Conservation (phyloP, 2,113 vertebrate genomes). For the Oryzias javanicus region DNA sequence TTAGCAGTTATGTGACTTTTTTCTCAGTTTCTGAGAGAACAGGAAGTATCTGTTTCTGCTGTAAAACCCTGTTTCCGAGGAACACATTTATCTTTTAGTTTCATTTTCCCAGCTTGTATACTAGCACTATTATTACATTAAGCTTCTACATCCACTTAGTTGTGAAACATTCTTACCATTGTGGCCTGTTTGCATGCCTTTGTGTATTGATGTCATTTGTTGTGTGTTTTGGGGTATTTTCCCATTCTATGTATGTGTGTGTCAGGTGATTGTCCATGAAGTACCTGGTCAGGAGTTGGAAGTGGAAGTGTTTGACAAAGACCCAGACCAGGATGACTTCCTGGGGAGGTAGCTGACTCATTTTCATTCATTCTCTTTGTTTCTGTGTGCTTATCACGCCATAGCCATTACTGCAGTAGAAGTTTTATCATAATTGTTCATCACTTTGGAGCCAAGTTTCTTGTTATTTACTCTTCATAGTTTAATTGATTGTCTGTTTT, state of each 20-base stretch:
- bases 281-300: constrained; percentile 95
- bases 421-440: constrained; percentile 2
- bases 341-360: constrained; percentile 85
- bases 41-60: constrained; percentile 49
- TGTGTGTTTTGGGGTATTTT: constrained; percentile 53
- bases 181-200: constrained; percentile 54
- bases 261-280: constrained; percentile 92
- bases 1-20: constrained; percentile 29
- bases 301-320: constrained; percentile 94
- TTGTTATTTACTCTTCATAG: not conserved
- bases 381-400: constrained; percentile 41
- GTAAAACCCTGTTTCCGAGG: constrained; percentile 30
- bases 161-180: constrained; percentile 20
- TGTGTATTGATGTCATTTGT: constrained; percentile 44
- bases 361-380: constrained; percentile 50
- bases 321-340: constrained; percentile 95
- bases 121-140: not conserved
- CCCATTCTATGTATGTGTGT: constrained; percentile 61
- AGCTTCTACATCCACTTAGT: not conserved
- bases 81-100: constrained; percentile 12
- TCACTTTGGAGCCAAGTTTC: constrained; percentile 1
- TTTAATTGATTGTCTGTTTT: constrained; percentile 14
- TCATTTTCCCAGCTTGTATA: not conserved
- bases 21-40: constrained; percentile 23
- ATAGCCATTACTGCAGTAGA: constrained; percentile 26